A percentile compares a stretch with the other conserved stretches of the same genome.
phyloP scores from a whole-genome alignment of 2,113 vertebrate species.

The Galeopterus variegatus region DNA sequence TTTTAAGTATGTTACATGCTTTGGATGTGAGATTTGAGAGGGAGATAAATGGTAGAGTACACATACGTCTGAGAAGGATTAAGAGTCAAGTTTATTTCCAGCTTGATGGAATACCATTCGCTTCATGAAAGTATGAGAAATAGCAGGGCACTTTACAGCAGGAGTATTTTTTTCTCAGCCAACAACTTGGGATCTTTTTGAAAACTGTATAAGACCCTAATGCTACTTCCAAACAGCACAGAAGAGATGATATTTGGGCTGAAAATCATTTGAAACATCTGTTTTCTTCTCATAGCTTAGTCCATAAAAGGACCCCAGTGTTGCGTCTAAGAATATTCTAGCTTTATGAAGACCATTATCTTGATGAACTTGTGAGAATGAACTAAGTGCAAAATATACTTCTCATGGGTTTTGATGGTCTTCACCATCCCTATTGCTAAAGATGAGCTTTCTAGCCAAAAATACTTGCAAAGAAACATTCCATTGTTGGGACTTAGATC shows the following conservation, averaged over 20 bases:
- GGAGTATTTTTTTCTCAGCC: slow-evolving; percentile 13
- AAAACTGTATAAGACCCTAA: neutral
- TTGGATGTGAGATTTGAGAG: neutral
- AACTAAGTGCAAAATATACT: slow-evolving; percentile 25
- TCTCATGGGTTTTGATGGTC: neutral
- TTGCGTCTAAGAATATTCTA: slow-evolving; percentile 30
- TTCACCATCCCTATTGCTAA: neutral
- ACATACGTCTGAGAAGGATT: neutral
- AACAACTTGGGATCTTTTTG: slow-evolving; percentile 14
- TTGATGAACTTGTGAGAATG: neutral
- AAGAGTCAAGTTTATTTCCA: slow-evolving; percentile 3
- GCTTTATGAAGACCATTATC: slow-evolving; percentile 7
- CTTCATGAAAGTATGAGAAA: slow-evolving; percentile 6
- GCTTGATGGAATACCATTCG: neutral
- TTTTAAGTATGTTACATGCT: neutral
- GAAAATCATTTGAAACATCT: slow-evolving; percentile 42
- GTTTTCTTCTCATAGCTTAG: neutral
- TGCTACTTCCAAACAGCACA: neutral
- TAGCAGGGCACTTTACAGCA: neutral
- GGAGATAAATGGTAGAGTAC: neutral
- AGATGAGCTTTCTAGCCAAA: neutral
- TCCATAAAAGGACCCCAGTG: neutral
- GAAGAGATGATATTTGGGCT: neutral
- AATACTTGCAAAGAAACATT: neutral
- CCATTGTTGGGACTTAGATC: neutral